A percentile compares a stretch with the other conserved stretches of the same genome.
These are phyloP conservation scores for Perdix hodgsoniae DNA, from an alignment of 2,797 vertebrate species.

Conservation along the genomic window DNA sequence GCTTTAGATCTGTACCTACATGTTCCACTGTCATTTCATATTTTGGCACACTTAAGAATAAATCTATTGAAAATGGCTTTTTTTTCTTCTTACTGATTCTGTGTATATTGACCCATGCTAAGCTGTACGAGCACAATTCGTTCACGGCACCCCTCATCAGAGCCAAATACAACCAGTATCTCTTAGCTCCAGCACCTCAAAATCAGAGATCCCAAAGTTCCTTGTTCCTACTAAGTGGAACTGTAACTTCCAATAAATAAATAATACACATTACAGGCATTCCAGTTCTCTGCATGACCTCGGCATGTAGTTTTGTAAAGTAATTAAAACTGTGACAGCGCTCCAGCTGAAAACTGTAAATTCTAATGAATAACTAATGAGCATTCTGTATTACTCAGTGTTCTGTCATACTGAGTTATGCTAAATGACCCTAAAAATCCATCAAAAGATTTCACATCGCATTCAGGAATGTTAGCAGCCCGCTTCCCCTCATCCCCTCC, in stretches of 20 bases:
- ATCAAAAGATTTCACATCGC: neutral
- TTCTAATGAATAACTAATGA: conserved; percentile 29
- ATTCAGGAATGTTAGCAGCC: neutral
- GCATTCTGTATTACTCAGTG: conserved; percentile 18
- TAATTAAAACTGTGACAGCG: conserved; percentile 47
- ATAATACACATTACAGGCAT: neutral
- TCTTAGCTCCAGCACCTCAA: neutral
- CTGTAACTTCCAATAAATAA: neutral
- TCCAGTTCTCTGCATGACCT: neutral
- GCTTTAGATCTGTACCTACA: conserved; percentile 18
- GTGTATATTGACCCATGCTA: neutral
- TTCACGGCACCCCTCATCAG: neutral
- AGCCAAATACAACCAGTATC: neutral
- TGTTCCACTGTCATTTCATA: neutral
- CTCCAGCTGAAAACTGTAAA: conserved; percentile 28
- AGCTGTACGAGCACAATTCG: neutral
- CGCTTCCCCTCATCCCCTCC: neutral
- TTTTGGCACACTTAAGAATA: neutral
- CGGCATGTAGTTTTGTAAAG: neutral
- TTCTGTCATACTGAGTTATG: conserved; percentile 17
- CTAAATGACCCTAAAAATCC: neutral
- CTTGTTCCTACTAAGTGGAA: neutral
- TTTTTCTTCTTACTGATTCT: neutral
- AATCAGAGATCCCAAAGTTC: neutral
- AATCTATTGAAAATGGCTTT: accelerated